These are phyloP conservation scores for Andrena hattorfiana DNA, from an alignment of 2,888 invertebrate species.

Conservation along the genomic window DNA sequence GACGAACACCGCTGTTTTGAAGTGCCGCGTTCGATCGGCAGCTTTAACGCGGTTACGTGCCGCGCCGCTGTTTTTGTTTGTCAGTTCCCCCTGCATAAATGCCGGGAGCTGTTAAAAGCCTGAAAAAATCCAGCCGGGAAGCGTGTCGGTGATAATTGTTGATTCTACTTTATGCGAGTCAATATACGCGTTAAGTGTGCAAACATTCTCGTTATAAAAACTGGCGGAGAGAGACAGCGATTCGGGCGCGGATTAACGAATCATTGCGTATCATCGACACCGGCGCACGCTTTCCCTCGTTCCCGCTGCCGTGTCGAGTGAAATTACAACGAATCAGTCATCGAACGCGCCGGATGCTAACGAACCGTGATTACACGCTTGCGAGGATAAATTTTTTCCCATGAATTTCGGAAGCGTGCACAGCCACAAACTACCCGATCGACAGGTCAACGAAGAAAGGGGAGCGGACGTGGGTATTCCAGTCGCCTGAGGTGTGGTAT, in stretches of 20 bases:
- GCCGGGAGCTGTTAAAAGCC: conserved; percentile 28
- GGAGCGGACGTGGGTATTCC: background rate
- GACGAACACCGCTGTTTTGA: conserved; percentile 37
- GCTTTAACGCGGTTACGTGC: conserved; percentile 31
- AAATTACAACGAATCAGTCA: conserved; percentile 60
- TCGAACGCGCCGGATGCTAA: conserved; percentile 52
- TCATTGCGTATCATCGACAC: conserved; percentile 54
- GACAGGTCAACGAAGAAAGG: conserved; percentile 1
- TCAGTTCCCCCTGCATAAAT: conserved; percentile 31
- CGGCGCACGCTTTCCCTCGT: conserved; percentile 31
- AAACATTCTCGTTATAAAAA: conserved; percentile 49
- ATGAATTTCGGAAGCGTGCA: conserved; percentile 46
- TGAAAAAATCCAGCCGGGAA: conserved; percentile 12
- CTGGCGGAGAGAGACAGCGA: conserved; percentile 2
- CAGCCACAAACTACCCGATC: background rate
- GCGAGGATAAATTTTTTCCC: conserved; percentile 27
- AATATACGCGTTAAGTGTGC: conserved; percentile 39
- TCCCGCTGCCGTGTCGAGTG: conserved; percentile 31
- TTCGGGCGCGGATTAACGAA: conserved; percentile 53
- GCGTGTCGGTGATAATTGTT: conserved; percentile 45
- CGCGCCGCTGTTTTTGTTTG: conserved; percentile 22
- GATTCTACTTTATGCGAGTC: conserved; percentile 37
- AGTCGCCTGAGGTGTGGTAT: background rate
- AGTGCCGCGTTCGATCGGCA: conserved; percentile 23
- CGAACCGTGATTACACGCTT: conserved; percentile 44